phyloP scores from a whole-genome alignment of 1,140 invertebrate genomes.

The Ylistrum balloti region DNA sequence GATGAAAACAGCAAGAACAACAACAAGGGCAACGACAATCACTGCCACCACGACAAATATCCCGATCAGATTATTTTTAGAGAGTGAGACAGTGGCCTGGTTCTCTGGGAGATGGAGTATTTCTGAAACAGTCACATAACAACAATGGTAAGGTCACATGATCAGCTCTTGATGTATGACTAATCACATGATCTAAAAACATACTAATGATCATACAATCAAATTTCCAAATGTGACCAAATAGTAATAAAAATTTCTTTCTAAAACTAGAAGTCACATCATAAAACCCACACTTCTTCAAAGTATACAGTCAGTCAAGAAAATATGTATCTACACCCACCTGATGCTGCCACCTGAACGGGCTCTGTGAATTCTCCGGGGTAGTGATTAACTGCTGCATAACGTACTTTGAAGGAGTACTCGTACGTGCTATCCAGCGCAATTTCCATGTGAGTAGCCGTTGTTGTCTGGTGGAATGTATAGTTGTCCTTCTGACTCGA shows the following conservation, averaged over 20 bases:
- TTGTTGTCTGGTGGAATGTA: background rate
- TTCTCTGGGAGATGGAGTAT: background rate
- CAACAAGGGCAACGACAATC: conserved; percentile 84
- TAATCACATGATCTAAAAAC: no score
- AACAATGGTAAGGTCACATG: no score
- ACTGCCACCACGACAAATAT: conserved; percentile 84
- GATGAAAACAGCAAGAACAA: conserved; percentile 86
- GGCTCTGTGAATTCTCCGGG: conserved; percentile 28
- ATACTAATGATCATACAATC: no score
- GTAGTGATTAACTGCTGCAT: conserved; percentile 47
- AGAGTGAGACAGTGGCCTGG: conserved; percentile 48
- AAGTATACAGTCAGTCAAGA: no score
- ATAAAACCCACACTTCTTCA: no score
- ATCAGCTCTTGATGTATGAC: no score
- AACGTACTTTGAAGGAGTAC: conserved; percentile 57
- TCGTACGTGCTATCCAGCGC: background rate
- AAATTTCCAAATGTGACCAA: no score
- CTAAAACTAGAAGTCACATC: no score
- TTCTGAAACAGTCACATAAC: background rate
- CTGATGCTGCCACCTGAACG: background rate
- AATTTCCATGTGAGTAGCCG: background rate
- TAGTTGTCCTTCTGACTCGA: background rate
- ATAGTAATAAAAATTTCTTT: no score
- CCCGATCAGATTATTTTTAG: conserved; percentile 79
- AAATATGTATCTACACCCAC: background rate